Evolutionary conservation across 2,113 vertebrate genomes (phyloP).

Genomic region (Rhea pennata): DNA sequence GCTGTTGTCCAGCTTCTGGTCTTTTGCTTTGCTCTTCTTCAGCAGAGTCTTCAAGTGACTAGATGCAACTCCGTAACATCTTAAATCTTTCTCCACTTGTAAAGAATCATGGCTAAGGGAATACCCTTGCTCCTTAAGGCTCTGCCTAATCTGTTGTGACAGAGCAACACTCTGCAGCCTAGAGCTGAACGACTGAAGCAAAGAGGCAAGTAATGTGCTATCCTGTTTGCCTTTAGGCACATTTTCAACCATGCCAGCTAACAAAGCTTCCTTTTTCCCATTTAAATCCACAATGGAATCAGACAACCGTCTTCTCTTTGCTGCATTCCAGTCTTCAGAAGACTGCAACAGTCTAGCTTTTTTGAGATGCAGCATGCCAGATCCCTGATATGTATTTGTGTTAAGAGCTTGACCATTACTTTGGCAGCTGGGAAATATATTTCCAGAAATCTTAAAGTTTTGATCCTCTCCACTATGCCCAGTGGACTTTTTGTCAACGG

Average conservation of each 20-base stretch:
- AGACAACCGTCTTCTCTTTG: constrained; percentile 84
- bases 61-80: constrained; percentile 90
- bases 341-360: constrained; percentile 94
- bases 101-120: constrained; percentile 79
- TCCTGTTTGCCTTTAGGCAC: constrained; percentile 91
- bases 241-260: constrained; percentile 87
- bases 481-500: constrained; percentile 85
- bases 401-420: constrained; percentile 85
- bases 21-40: constrained; percentile 92
- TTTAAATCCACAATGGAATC: constrained; percentile 86
- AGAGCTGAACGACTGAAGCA: constrained; percentile 98
- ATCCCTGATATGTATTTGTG: constrained; percentile 79
- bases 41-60: constrained; percentile 93
- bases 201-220: constrained; percentile 95
- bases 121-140: constrained; percentile 84
- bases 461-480: constrained; percentile 86
- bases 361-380: constrained; percentile 92
- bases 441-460: constrained; percentile 83
- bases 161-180: constrained; percentile 94
- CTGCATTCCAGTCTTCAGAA: constrained; percentile 91
- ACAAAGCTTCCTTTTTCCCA: constrained; percentile 86
- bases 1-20: constrained; percentile 80
- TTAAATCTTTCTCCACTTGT: constrained; percentile 86
- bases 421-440: constrained; percentile 82
- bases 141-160: constrained; percentile 90